These are phyloP conservation scores for Chrysemys picta DNA, from an alignment of 2,113 vertebrate genomes.

Conservation along the genomic window DNA sequence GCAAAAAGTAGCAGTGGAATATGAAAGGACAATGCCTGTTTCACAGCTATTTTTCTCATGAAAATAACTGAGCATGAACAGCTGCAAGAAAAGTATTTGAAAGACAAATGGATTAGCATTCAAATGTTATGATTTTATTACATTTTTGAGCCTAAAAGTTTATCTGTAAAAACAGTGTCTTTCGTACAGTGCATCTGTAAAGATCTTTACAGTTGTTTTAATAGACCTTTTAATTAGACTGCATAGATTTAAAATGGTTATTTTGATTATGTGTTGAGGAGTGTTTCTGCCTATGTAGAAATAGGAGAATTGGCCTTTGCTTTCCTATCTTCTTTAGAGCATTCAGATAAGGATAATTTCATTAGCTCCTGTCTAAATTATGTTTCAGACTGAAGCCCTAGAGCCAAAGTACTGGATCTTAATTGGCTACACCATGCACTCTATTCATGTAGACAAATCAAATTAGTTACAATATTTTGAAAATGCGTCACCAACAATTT, in stretches of 20 bases:
- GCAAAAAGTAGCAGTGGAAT: neutral
- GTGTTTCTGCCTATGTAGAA: slow-evolving; percentile 32
- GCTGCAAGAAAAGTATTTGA: neutral
- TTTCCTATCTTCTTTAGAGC: slow-evolving; percentile 59
- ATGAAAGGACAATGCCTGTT: neutral
- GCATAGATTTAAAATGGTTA: slow-evolving; percentile 49
- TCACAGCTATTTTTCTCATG: neutral
- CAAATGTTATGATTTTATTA: neutral
- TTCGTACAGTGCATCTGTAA: slow-evolving; percentile 46
- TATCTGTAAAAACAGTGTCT: slow-evolving; percentile 14
- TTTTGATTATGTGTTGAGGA: slow-evolving; percentile 53
- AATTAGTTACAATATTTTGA: slow-evolving; percentile 68
- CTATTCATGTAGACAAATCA: slow-evolving; percentile 64
- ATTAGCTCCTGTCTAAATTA: slow-evolving; percentile 67
- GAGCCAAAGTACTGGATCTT: slow-evolving; percentile 48
- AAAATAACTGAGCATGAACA: neutral
- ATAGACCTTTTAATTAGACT: slow-evolving; percentile 67
- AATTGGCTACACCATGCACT: slow-evolving; percentile 29
- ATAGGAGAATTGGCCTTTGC: slow-evolving; percentile 59
- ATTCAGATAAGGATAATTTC: slow-evolving; percentile 73
- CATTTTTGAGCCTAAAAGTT: neutral
- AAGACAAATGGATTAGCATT: neutral
- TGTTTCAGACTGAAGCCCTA: slow-evolving; percentile 49
- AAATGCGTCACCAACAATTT: slow-evolving; percentile 53
- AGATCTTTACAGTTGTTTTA: slow-evolving; percentile 31